phyloP scores from a whole-genome alignment of 2,888 invertebrate species.

The Kuschelorhynchus macadamiae region DNA sequence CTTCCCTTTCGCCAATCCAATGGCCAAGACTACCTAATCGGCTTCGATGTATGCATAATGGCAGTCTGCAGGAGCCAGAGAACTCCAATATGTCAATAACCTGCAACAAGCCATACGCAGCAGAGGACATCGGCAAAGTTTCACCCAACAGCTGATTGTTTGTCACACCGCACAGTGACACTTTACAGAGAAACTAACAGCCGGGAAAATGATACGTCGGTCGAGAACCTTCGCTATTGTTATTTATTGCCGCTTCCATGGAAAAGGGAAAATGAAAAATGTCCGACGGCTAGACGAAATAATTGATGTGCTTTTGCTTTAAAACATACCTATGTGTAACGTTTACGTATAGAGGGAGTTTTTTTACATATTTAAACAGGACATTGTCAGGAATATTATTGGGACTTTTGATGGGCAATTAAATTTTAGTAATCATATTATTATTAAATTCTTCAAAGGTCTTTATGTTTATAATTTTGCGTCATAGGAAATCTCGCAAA shows the following conservation, averaged over 20 bases:
- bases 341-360: not conserved
- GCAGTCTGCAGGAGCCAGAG: constrained; percentile 23
- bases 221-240: constrained; percentile 36
- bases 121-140: constrained; percentile 12
- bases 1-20: no score
- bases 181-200: constrained; percentile 26
- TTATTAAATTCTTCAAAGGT: no score
- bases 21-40: no score
- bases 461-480: no score
- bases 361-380: no score
- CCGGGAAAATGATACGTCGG: constrained; percentile 32
- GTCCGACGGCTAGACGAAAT: constrained; percentile 34
- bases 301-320: constrained; percentile 21
- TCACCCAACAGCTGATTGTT: constrained; percentile 33
- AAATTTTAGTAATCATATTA: no score
- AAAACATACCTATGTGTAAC: constrained; percentile 7
- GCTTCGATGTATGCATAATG: no score
- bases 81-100: constrained; percentile 31
- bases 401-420: no score
- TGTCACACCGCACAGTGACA: constrained; percentile 31
- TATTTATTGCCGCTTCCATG: constrained; percentile 29
- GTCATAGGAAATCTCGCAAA: no score
- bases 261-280: constrained; percentile 33
- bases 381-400: no score
- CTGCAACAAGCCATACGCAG: constrained; percentile 1